Base-by-base conservation (phyloP, 2,888 invertebrate genomes). In the Ichneumoninae sp. region DNA sequence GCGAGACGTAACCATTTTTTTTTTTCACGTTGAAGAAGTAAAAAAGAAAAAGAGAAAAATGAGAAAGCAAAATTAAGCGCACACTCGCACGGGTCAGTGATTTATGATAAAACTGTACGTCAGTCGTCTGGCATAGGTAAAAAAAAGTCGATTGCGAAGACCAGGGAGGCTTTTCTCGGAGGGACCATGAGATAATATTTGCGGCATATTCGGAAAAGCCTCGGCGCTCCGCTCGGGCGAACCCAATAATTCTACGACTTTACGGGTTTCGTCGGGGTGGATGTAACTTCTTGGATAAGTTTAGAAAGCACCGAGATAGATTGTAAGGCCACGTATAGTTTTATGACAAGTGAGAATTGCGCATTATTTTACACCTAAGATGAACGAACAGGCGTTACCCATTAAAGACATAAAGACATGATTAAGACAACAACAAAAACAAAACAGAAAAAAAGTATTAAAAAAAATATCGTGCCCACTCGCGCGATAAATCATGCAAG, bases 351-450 rank as follows among this genome's bases (percentile, higher is more conserved):
- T 71, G 83, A 79, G 81, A 78, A 80, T 83, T 83, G 81, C 83
- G 81, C 83, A 81, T 83, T 87, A 82, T 82, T 85, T 83, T 77
- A 84, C 80, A 82, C 44, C 60, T 76, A 75, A 78, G 79, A 52
- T 85, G 73, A 70, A 69, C 30, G 54, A 68, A 81, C 69, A 81
- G 82, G 83, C 85, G 85, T 83, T 22, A 83, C 75, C 78, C 83
- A 77, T 71, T 78, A 81, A 44, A 70, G 63, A 81, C 73, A 80
- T 63, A 66, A 40, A 54, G 36, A 76, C 52, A 66, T 52, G 26
- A 66, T 16, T 13, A 60, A 26, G 6, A 52, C 30, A 33, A 71
- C 57, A 6, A 26, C 50, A 77, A 76, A 47, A 22, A 19, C 33
- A 26, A n/a, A 44, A 33, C 40, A 40, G 19, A 57, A 57, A 83